phyloP scores from a whole-genome alignment of 2,113 vertebrate genomes.

The Clarias magur region DNA sequence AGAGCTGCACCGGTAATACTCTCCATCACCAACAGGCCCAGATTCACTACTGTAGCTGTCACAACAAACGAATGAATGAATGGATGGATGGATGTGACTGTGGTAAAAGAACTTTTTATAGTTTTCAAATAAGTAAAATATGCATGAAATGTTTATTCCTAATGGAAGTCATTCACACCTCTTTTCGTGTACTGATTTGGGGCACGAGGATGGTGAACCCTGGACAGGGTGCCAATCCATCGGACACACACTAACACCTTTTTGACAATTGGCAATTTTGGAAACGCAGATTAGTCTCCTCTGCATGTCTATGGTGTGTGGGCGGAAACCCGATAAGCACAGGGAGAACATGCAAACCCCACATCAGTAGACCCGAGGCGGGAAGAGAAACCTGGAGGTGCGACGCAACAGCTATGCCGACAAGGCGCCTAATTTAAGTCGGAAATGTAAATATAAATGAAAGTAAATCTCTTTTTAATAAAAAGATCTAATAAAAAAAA shows the following conservation, averaged over 20 bases:
- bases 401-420: too few relatives aligned
- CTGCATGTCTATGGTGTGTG: too few relatives aligned
- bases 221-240: too few relatives aligned
- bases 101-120: not conserved
- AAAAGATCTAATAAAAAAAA: not conserved
- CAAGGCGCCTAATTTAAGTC: not conserved
- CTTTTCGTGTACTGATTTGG: too few relatives aligned
- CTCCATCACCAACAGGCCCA: conserved; percentile 1
- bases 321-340: too few relatives aligned
- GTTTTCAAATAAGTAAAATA: not conserved
- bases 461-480: not conserved
- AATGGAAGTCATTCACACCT: not conserved
- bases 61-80: not conserved
- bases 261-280: too few relatives aligned
- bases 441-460: not conserved
- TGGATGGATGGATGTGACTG: not conserved
- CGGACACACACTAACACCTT: too few relatives aligned
- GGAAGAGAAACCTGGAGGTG: too few relatives aligned
- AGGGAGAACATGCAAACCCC: too few relatives aligned
- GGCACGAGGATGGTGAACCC: too few relatives aligned
- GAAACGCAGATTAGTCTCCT: too few relatives aligned
- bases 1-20: conserved; percentile 28
- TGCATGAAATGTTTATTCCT: not conserved
- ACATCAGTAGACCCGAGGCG: too few relatives aligned
- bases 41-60: not conserved